Evolutionary conservation across 2,797 vertebrate species (phyloP).

Genomic region (Poecilia wingei): DNA sequence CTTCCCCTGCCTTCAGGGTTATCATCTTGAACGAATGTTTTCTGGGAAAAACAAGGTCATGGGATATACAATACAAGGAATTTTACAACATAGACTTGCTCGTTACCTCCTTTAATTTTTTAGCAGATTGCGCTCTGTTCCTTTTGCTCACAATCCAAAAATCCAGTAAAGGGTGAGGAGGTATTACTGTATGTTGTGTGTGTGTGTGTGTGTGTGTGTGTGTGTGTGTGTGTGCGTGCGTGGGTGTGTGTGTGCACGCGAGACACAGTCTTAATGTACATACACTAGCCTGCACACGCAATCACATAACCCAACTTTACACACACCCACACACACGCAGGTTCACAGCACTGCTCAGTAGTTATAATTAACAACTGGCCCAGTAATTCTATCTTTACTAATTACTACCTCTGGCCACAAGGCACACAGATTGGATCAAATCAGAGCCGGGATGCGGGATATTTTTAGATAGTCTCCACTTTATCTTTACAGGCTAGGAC

Average conservation of each 20-base stretch:
- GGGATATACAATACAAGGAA: slow-evolving; percentile 12
- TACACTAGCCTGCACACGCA: neutral
- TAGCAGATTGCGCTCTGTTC: neutral
- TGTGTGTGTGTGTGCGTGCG: neutral
- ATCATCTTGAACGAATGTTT: slow-evolving; percentile 35
- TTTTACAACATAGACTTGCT: slow-evolving; percentile 18
- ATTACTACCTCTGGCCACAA: slow-evolving; percentile 34
- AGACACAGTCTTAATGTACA: neutral
- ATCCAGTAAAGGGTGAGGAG: neutral
- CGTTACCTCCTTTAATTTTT: slow-evolving; percentile 14
- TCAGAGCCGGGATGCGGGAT: slow-evolving; percentile 13
- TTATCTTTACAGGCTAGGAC: slow-evolving; percentile 26
- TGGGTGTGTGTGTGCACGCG: neutral
- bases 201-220: neutral
- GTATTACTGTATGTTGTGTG: neutral
- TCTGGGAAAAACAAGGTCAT: slow-evolving; percentile 40
- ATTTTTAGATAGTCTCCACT: slow-evolving; percentile 46
- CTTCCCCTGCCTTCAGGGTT: slow-evolving; percentile 31
- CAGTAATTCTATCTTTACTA: slow-evolving; percentile 42
- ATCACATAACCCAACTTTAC: neutral
- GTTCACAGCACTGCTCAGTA: slow-evolving; percentile 26
- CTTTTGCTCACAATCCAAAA: slow-evolving; percentile 9
- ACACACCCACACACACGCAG: neutral
- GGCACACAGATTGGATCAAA: slow-evolving; percentile 48
- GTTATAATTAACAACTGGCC: slow-evolving; percentile 70